A percentile compares a stretch with the other conserved stretches of the same genome.
Evolutionary conservation across 2,888 invertebrate genomes (phyloP).

Genomic region (Stenoptilia bipunctidactyla): DNA sequence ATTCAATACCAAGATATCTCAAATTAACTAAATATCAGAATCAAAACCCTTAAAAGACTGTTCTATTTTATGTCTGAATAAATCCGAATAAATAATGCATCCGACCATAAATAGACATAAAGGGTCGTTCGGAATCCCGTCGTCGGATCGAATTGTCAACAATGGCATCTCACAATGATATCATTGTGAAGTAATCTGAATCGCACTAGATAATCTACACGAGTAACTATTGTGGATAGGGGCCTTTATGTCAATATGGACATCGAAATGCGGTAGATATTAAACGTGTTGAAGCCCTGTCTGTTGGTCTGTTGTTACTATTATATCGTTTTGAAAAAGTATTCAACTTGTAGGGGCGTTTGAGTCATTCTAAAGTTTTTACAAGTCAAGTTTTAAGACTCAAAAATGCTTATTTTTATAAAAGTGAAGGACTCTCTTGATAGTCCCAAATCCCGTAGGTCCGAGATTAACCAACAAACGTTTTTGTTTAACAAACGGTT

Average conservation of each 20-base stretch:
- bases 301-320: too few species aligned
- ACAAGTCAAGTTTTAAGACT: too few species aligned
- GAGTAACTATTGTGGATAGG: slow-evolving; percentile 16
- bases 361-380: too few species aligned
- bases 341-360: too few species aligned
- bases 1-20: too few species aligned
- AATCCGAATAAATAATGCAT: background rate
- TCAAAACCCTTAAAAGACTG: background rate
- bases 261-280: slow-evolving; percentile 17
- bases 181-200: slow-evolving; percentile 31
- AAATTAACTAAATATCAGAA: too few species aligned
- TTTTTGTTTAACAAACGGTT: too few species aligned
- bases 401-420: too few species aligned
- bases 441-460: too few species aligned
- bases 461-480: too few species aligned
- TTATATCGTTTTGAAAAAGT: too few species aligned
- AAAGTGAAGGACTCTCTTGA: too few species aligned
- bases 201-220: slow-evolving; percentile 26
- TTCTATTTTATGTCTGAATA: background rate
- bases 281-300: slow-evolving; percentile 15
- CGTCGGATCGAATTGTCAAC: slow-evolving; percentile 6
- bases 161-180: slow-evolving; percentile 18
- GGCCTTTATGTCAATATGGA: slow-evolving; percentile 15
- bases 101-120: background rate
- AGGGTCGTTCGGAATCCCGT: background rate